phyloP scores from a whole-genome alignment of 1,140 invertebrate species.

The Linepithema humile region DNA sequence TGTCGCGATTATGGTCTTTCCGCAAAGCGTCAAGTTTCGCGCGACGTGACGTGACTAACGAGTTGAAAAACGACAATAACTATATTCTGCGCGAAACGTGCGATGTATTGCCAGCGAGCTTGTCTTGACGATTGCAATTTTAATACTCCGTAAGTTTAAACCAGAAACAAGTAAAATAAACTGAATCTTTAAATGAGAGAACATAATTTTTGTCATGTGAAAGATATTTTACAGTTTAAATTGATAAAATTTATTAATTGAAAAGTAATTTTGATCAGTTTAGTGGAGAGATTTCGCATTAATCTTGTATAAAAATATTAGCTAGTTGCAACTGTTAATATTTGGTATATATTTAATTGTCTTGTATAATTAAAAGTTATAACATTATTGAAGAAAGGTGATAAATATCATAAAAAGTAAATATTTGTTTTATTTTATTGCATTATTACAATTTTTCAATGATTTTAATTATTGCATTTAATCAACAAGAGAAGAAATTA shows the following conservation, averaged over 20 bases:
- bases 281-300: not conserved
- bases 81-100: not conserved
- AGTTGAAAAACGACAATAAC: constrained; percentile 8
- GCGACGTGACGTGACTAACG: constrained; percentile 17
- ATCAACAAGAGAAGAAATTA: not conserved
- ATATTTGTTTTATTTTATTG: not conserved
- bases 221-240: not conserved
- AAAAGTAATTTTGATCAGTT: not conserved
- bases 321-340: not conserved
- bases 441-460: not conserved
- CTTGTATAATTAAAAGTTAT: not conserved
- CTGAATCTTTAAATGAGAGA: not conserved
- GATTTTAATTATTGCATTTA: not conserved
- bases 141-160: not conserved
- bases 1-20: not conserved
- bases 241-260: not conserved
- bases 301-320: not conserved
- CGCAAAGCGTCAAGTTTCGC: constrained; percentile 25
- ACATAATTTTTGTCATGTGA: not conserved
- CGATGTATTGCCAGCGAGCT: not conserved
- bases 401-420: not conserved
- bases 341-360: not conserved
- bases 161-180: not conserved
- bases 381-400: not conserved
- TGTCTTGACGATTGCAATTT: not conserved